Conservation (phyloP, 2,888 invertebrate genomes). For the Tetramorium bicarinatum region DNA sequence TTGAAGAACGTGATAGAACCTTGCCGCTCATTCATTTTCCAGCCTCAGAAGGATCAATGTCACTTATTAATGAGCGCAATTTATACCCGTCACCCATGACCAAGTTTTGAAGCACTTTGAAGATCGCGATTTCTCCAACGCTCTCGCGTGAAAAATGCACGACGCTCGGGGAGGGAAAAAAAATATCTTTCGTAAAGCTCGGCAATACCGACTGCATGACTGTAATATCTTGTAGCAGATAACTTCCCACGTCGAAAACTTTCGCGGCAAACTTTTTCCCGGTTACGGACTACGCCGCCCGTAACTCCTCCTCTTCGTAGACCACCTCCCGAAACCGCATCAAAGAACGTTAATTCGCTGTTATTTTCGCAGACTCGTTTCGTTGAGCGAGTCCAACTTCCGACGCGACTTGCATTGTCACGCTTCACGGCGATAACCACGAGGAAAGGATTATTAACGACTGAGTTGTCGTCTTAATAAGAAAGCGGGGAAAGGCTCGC, state of each 20-base stretch:
- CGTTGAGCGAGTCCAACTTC: conserved; percentile 1
- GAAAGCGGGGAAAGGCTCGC: conserved; percentile 34
- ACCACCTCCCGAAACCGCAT: conserved; percentile 33
- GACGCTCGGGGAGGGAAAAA: conserved; percentile 42
- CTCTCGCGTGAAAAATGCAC: conserved; percentile 62
- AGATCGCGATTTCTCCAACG: conserved; percentile 62
- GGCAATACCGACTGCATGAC: conserved; percentile 53
- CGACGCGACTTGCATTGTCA: conserved; percentile 28
- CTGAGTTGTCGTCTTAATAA: conserved; percentile 35
- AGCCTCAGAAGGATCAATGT: conserved; percentile 47
- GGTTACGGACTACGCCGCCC: conserved; percentile 43
- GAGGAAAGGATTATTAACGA: conserved; percentile 39
- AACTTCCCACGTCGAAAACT: conserved; percentile 63
- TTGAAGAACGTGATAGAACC: conserved; percentile 34
- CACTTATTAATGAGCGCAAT: conserved; percentile 55
- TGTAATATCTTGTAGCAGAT: conserved; percentile 63
- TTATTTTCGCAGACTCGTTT: conserved; percentile 41
- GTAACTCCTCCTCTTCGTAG: conserved; percentile 4
- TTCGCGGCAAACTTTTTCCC: conserved; percentile 55
- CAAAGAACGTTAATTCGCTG: conserved; percentile 64
- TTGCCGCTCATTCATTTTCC: conserved; percentile 38
- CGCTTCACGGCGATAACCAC: conserved; percentile 29
- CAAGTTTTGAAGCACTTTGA: conserved; percentile 54
- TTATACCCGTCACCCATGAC: conserved; percentile 53
- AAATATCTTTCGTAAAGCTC: conserved; percentile 61